A percentile compares a stretch with the other conserved stretches of the same genome.
phyloP scores from a whole-genome alignment of 2,888 invertebrate genomes.

The Sicus ferrugineus region DNA sequence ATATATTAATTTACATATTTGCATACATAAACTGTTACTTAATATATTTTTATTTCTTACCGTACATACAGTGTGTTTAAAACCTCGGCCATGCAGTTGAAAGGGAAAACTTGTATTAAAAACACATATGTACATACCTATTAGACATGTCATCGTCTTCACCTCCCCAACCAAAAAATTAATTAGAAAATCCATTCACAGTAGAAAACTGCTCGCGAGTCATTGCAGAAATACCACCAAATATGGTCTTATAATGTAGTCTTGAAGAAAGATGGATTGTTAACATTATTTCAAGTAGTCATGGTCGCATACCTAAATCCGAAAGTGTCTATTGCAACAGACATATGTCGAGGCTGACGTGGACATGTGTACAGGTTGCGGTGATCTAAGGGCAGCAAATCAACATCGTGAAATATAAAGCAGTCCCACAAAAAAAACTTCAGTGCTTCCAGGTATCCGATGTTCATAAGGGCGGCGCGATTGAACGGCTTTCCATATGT shows the following conservation, averaged over 20 bases:
- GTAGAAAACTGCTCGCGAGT: constrained; percentile 83
- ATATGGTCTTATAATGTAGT: constrained; percentile 88
- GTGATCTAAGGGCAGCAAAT: constrained; percentile 91
- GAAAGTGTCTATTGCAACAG: constrained; percentile 87
- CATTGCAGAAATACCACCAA: constrained; percentile 95
- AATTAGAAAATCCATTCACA: constrained; percentile 92
- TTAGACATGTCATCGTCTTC: constrained; percentile 97
- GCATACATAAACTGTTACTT: too few relatives aligned
- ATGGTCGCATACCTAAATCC: constrained; percentile 72
- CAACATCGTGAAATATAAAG: constrained; percentile 96
- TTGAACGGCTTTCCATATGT: constrained; percentile 76
- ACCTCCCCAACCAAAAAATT: constrained; percentile 98
- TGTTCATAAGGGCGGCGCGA: constrained; percentile 95
- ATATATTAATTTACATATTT: too few relatives aligned
- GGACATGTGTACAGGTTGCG: constrained; percentile 92
- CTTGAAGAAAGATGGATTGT: constrained; percentile 66
- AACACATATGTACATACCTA: too few relatives aligned
- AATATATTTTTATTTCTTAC: too few relatives aligned
- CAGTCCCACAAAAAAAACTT: constrained; percentile 80
- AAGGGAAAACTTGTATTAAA: too few relatives aligned
- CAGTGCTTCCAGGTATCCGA: constrained; percentile 90
- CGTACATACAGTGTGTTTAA: too few relatives aligned
- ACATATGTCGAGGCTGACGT: constrained; percentile 90
- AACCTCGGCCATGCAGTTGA: too few relatives aligned
- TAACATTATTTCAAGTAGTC: constrained; percentile 19